Percentiles rank a stretch among this genome's conserved stretches.
Conservation (phyloP, 2,113 vertebrate species). For the Scortum barcoo region DNA sequence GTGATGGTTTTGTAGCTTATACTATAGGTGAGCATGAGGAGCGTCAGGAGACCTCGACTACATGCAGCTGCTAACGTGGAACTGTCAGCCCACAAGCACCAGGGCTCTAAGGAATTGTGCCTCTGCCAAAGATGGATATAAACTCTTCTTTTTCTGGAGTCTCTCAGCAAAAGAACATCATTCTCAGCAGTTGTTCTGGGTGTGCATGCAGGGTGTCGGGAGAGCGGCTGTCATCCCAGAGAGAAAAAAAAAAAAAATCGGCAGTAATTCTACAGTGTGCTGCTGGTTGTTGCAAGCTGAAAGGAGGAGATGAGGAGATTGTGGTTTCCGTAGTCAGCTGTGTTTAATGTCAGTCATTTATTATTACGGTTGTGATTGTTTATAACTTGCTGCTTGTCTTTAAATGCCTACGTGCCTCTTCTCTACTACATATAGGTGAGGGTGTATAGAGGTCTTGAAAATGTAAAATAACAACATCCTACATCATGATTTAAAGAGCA, state of each 20-base stretch:
- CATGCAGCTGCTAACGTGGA: constrained; percentile 23
- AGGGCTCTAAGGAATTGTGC: constrained; percentile 45
- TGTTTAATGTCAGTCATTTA: constrained; percentile 16
- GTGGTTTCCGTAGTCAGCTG: not conserved
- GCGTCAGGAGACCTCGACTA: constrained; percentile 34
- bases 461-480: not conserved
- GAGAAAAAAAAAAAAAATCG: constrained; percentile 29
- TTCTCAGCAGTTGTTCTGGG: constrained; percentile 24
- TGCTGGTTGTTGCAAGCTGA: constrained; percentile 4
- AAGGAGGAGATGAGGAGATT: not conserved
- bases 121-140: constrained; percentile 39
- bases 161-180: constrained; percentile 45
- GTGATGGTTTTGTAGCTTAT: constrained; percentile 1
- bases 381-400: not conserved
- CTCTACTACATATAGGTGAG: not conserved
- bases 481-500: not conserved
- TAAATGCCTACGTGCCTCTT: not conserved
- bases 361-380: not conserved
- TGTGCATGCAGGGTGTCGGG: constrained; percentile 10
- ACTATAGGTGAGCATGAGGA: constrained; percentile 16
- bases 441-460: not conserved
- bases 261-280: not conserved
- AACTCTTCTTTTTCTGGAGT: constrained; percentile 43
- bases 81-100: constrained; percentile 39
- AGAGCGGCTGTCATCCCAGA: constrained; percentile 9